Evolutionary conservation across 2,888 invertebrate species (phyloP).

Genomic region (Dendrolimus houi): DNA sequence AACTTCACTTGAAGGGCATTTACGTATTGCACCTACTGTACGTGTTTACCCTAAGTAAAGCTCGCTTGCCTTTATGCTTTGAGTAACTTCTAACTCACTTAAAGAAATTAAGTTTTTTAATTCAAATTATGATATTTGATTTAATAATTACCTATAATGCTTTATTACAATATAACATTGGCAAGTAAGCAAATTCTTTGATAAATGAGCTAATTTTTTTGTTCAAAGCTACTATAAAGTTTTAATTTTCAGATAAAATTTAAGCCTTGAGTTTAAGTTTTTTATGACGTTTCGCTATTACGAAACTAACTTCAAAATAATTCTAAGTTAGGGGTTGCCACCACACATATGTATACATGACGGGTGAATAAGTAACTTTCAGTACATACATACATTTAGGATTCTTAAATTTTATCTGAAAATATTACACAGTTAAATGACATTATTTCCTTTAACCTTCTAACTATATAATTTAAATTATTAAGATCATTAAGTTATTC

Average conservation of each 20-base stretch:
- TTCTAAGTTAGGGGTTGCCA: too few species aligned
- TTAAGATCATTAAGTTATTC: constrained; percentile 24
- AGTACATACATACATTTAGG: too few species aligned
- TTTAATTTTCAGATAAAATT: background rate
- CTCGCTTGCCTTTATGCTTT: too few species aligned
- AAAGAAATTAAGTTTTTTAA: background rate
- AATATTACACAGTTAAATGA: background rate
- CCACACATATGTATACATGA: too few species aligned
- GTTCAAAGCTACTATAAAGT: background rate
- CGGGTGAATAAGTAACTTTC: background rate
- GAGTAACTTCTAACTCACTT: too few species aligned
- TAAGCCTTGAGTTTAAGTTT: background rate
- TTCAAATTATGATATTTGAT: background rate
- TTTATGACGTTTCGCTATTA: too few species aligned
- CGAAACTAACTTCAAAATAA: too few species aligned
- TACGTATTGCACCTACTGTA: too few species aligned
- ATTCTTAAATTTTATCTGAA: background rate
- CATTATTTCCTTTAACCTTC: background rate
- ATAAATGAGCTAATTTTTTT: background rate
- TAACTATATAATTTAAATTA: background rate
- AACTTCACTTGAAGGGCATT: too few species aligned
- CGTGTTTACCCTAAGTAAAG: too few species aligned
- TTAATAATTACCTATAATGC: background rate
- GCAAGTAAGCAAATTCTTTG: background rate
- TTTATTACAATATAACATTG: background rate